A percentile compares a stretch with the other conserved stretches of the same genome.
These are phyloP conservation scores for Mythimna lalbum DNA, from an alignment of 2,888 invertebrate species.

Conservation along the genomic window DNA sequence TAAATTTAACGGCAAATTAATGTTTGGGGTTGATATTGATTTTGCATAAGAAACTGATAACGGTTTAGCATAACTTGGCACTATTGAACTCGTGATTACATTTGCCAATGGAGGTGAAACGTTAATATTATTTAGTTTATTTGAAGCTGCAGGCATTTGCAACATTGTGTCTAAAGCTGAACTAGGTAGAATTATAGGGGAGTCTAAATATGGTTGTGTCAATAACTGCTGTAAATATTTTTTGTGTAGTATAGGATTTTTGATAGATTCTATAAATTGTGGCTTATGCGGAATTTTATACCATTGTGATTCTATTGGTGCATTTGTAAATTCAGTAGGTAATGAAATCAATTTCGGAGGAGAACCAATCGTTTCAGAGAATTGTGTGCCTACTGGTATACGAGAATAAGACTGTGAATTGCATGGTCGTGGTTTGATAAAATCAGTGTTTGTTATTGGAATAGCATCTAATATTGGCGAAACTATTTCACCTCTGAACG, in stretches of 20 bases:
- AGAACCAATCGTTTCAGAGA: not conserved
- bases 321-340: not conserved
- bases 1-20: not conserved
- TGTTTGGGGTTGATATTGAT: not conserved
- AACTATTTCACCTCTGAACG: not conserved
- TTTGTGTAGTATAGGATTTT: not conserved
- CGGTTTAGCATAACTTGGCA: not conserved
- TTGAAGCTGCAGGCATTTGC: not conserved
- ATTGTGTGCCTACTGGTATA: not conserved
- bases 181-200: not conserved
- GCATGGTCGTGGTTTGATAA: not conserved
- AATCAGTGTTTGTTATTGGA: not conserved
- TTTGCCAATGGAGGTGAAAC: not conserved
- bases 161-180: not conserved
- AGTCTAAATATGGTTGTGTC: not conserved
- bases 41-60: not conserved
- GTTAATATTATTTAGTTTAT: not conserved
- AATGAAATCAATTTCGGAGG: not conserved
- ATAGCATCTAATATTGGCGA: not conserved
- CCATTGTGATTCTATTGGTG: not conserved
- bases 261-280: not conserved
- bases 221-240: not conserved
- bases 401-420: not conserved
- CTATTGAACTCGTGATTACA: not conserved
- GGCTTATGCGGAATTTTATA: not conserved